Conservation (phyloP, 2,888 invertebrate species). For the Crioceris asparagi region DNA sequence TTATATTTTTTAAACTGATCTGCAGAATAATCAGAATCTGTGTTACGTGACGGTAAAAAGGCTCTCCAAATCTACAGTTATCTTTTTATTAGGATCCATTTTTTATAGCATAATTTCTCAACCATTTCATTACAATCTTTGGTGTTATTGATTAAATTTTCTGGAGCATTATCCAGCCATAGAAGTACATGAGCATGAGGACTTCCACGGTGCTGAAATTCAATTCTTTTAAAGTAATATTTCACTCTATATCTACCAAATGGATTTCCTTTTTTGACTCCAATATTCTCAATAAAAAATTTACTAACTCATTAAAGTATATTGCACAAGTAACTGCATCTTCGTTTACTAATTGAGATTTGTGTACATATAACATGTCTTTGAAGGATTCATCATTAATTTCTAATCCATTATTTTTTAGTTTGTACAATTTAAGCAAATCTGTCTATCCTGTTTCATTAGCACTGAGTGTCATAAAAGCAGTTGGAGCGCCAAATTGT, state of each 20-base stretch:
- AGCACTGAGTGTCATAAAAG: neutral
- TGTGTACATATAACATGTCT: neutral
- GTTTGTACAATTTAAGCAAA: conserved; percentile 29
- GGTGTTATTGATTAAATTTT: neutral
- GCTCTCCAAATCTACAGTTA: conserved; percentile 25
- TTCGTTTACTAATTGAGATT: neutral
- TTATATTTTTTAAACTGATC: conserved; percentile 2
- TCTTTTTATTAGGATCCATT: conserved; percentile 4
- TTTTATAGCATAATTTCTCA: conserved; percentile 18
- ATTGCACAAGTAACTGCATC: neutral
- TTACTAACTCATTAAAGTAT: conserved; percentile 26
- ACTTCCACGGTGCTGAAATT: conserved; percentile 16
- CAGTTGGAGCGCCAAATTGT: neutral
- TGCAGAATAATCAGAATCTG: conserved; percentile 9
- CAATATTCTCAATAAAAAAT: conserved; percentile 23
- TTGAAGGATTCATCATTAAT: conserved; percentile 10
- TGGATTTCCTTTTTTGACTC: conserved; percentile 24
- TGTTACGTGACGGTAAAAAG: conserved; percentile 24
- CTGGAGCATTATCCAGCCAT: conserved; percentile 4
- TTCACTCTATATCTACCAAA: conserved; percentile 26
- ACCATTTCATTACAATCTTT: conserved; percentile 20
- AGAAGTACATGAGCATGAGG: conserved; percentile 19
- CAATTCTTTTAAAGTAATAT: conserved; percentile 29
- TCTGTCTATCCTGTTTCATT: conserved; percentile 4
- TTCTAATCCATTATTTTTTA: conserved; percentile 2